These are phyloP conservation scores for Anoplopoma fimbria DNA, from an alignment of 2,113 vertebrate genomes.

Conservation along the genomic window DNA sequence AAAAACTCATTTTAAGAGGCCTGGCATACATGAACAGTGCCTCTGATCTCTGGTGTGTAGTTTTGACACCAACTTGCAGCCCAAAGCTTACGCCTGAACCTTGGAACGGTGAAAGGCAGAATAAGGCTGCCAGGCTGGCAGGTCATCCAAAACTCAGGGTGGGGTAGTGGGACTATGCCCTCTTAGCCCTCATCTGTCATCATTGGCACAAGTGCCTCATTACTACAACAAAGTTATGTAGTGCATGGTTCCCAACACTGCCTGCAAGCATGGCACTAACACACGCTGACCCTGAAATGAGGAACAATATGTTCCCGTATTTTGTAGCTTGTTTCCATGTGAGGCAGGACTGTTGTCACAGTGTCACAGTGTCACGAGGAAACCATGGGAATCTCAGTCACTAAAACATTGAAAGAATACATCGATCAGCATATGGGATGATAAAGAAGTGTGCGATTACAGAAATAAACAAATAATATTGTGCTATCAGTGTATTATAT, in stretches of 20 bases:
- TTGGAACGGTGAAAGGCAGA: background rate
- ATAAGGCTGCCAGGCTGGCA: conserved; percentile 60
- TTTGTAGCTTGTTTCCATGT: conserved; percentile 27
- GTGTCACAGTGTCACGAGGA: background rate
- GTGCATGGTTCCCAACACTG: conserved; percentile 21
- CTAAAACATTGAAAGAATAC: background rate
- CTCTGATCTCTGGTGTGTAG: background rate
- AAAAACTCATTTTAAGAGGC: background rate
- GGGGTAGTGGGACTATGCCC: conserved; percentile 53
- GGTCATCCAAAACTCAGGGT: conserved; percentile 63
- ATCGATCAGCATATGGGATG: background rate
- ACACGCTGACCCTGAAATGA: conserved; percentile 41
- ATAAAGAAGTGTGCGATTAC: background rate
- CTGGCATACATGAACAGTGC: background rate
- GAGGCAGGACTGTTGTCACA: background rate
- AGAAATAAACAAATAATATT: background rate
- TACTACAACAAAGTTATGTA: conserved; percentile 10
- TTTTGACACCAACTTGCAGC: conserved; percentile 14
- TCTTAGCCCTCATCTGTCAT: conserved; percentile 73
- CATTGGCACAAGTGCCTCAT: conserved; percentile 55
- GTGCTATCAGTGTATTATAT: background rate
- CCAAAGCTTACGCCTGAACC: conserved; percentile 20
- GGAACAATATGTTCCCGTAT: conserved; percentile 42
- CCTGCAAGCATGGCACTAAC: conserved; percentile 44
- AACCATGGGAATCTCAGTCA: background rate